Percentiles rank a stretch among this genome's conserved stretches.
These are phyloP conservation scores for Epinotia brunnichana DNA, from an alignment of 2,888 invertebrate species.

Conservation along the genomic window DNA sequence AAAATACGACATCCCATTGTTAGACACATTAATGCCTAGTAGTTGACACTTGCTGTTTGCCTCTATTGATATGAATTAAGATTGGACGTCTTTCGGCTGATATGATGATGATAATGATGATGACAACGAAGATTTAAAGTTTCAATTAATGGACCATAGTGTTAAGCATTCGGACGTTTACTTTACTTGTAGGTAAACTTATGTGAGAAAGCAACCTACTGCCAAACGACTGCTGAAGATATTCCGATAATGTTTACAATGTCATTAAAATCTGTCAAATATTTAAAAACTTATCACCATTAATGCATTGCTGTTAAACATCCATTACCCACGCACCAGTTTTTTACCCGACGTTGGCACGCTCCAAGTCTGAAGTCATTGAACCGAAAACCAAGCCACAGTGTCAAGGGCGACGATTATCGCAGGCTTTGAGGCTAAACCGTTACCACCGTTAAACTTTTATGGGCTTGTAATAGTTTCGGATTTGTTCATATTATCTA, in stretches of 20 bases:
- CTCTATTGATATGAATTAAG: too few species aligned
- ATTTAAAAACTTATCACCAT: slow-evolving; percentile 1
- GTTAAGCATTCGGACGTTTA: too few species aligned
- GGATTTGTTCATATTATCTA: slow-evolving; percentile 24
- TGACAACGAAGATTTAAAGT: too few species aligned
- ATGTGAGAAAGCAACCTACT: background rate
- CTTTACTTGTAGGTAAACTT: background rate
- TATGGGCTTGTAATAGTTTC: slow-evolving; percentile 19
- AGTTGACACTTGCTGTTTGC: too few species aligned
- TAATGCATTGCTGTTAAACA: slow-evolving; percentile 1
- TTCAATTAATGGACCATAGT: too few species aligned
- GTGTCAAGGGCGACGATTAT: slow-evolving; percentile 40
- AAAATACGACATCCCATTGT: too few species aligned
- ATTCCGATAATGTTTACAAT: background rate
- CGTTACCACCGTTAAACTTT: slow-evolving; percentile 17
- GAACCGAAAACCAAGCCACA: slow-evolving; percentile 41
- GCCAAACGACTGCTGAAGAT: background rate
- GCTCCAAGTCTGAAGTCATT: slow-evolving; percentile 30
- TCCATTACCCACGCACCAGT: slow-evolving; percentile 23
- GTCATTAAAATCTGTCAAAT: background rate
- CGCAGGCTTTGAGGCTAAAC: slow-evolving; percentile 28
- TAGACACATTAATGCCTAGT: too few species aligned
- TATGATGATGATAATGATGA: too few species aligned
- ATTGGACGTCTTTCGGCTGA: too few species aligned
- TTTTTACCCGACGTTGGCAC: slow-evolving; percentile 17